Conservation (phyloP, 1,140 invertebrate genomes). For the Panonychus citri region DNA sequence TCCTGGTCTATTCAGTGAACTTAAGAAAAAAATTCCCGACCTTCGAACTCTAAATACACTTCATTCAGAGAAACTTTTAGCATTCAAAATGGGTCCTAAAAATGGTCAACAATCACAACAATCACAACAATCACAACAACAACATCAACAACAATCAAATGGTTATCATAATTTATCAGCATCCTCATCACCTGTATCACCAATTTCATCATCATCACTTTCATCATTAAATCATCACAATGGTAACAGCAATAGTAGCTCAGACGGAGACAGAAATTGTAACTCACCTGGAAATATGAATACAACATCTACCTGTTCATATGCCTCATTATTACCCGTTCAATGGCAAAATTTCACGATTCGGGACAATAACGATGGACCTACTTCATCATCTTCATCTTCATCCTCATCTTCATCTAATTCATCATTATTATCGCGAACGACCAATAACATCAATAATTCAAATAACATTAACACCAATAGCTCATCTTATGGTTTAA, state of each 20-base stretch:
- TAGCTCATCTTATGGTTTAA: no score
- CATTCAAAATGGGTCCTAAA: conserved; percentile 61
- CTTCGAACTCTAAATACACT: conserved; percentile 79
- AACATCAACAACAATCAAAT: no score
- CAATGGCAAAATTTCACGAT: conserved; percentile 4
- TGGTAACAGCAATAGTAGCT: conserved; percentile 14
- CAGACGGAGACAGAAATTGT: conserved; percentile 2
- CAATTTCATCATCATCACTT: neutral
- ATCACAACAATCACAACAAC: no score
- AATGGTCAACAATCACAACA: no score
- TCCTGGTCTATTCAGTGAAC: conserved; percentile 47
- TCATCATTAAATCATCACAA: neutral
- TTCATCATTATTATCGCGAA: neutral
- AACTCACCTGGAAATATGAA: neutral
- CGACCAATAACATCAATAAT: no score
- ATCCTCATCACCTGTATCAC: conserved; percentile 29
- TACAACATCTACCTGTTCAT: neutral
- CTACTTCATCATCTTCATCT: neutral
- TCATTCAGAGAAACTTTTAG: conserved; percentile 81
- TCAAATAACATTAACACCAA: no score
- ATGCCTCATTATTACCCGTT: conserved; percentile 2
- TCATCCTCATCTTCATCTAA: no score
- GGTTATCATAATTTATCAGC: conserved; percentile 32
- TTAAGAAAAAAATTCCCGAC: conserved; percentile 83
- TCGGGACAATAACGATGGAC: conserved; percentile 4